Conservation (phyloP, 2,888 invertebrate species). For the Hipparchia semele region DNA sequence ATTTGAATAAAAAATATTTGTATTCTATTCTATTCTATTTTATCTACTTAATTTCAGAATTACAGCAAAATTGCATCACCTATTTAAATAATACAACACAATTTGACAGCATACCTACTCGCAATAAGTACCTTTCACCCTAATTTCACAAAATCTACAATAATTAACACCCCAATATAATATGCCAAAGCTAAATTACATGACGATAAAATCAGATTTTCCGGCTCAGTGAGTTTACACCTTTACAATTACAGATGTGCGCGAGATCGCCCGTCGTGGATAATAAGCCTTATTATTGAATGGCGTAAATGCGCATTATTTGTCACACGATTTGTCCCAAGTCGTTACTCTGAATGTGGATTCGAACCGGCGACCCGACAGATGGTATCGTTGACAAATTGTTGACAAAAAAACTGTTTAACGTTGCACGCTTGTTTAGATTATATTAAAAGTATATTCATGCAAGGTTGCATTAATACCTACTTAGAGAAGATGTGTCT, state of each 20-base stretch:
- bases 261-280: slow-evolving; percentile 19
- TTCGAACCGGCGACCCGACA: slow-evolving; percentile 50
- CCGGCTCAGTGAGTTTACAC: slow-evolving; percentile 36
- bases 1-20: too few species aligned
- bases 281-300: slow-evolving; percentile 14
- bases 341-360: slow-evolving; percentile 39
- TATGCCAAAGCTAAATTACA: slow-evolving; percentile 23
- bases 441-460: slow-evolving; percentile 1
- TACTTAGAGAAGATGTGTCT: too few species aligned
- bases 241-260: slow-evolving; percentile 45
- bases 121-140: background rate
- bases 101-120: too few species aligned
- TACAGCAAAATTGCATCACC: too few species aligned
- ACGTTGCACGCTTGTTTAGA: slow-evolving; percentile 43
- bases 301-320: slow-evolving; percentile 40
- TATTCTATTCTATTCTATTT: too few species aligned
- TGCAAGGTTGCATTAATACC: background rate
- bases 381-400: slow-evolving; percentile 51
- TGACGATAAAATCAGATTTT: slow-evolving; percentile 27
- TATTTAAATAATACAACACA: too few species aligned
- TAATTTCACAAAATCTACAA: background rate
- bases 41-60: too few species aligned
- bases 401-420: slow-evolving; percentile 47
- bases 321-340: slow-evolving; percentile 54
- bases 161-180: slow-evolving; percentile 16